Evolutionary conservation across 2,113 vertebrate genomes (phyloP), one percentile per base, ranked within the genome.

Genomic region (Odontophorus gujanensis): DNA sequence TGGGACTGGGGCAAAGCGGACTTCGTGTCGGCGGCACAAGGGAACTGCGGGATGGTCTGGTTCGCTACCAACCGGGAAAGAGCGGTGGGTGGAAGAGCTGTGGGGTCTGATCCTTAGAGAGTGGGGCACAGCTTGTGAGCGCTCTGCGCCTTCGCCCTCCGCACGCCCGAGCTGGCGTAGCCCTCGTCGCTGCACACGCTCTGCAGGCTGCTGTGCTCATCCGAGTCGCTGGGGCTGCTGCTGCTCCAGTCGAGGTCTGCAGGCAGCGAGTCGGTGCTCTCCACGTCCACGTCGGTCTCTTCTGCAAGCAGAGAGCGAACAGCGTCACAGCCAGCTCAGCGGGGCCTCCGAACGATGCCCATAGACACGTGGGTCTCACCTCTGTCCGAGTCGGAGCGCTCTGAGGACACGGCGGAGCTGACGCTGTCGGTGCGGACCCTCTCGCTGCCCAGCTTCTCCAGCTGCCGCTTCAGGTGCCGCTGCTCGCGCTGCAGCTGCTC

Each of bases 211-310:
- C 98, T 98, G 34, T 98, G 96, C 96, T 99, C 99, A 1, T 99
- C 99, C 14, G 98, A 99, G 97, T 99, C 99, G 45, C 99, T 99
- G 90, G 98, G 98, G 9, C 99, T 98, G 98, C 98, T 98, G 98
- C 99, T 99, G 98, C 99, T 99, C 98, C 99, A 99, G 98, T 98
- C 99, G 85, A 99, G 98, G 86, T 98, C 97, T 40, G 98, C 98
- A 18, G 97, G 98, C 95, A 99, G 97, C 96, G 97, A 98, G 98
- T 99, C 99, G 10, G 98, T 99, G 83, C 98, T 98, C 93, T 99
- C 99, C 66, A 99, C 98, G 3, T 98, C 98, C 67, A 98, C 97
- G 4, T 98, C 97, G 3, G 97, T 96, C 92, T 99, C 99, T 98
- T 98, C 98, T 98, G 97, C 24, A 89, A 95, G 71, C 47, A 45